Evolutionary conservation across 2,797 vertebrate genomes (phyloP).

Genomic region (Phalloptychus januarius): DNA sequence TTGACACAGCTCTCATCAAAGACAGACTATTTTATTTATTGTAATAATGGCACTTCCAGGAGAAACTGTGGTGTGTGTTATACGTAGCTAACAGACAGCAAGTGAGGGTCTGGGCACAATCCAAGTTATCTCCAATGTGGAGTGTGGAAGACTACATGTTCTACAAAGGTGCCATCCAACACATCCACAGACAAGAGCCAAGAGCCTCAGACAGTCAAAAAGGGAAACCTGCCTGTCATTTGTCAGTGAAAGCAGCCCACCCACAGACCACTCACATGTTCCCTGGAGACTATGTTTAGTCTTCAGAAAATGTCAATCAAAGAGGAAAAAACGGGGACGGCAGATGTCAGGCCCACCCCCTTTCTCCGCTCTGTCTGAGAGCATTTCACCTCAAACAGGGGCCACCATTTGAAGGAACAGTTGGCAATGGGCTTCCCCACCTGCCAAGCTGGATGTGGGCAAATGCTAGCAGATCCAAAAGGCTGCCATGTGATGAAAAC

Average conservation of each 20-base stretch:
- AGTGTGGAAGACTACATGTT: conserved; percentile 42
- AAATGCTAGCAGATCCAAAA: conserved; percentile 43
- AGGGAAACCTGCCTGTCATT: conserved; percentile 35
- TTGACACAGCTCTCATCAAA: conserved; percentile 20
- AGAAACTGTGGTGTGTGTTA: conserved; percentile 42
- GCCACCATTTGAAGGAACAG: conserved; percentile 68
- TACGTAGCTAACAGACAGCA: conserved; percentile 47
- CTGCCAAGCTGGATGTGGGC: conserved; percentile 30
- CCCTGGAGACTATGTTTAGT: conserved; percentile 66
- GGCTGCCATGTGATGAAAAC: conserved; percentile 47
- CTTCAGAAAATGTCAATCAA: conserved; percentile 69
- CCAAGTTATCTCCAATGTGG: conserved; percentile 39
- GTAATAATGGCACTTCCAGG: conserved; percentile 46
- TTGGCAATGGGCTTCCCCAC: conserved; percentile 47
- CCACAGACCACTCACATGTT: conserved; percentile 27
- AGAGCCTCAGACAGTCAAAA: conserved; percentile 20
- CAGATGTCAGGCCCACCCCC: conserved; percentile 17
- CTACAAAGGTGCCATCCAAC: conserved; percentile 13
- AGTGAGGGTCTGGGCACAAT: conserved; percentile 50
- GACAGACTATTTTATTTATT: conserved; percentile 38
- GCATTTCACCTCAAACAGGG: conserved; percentile 46
- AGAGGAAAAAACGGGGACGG: conserved; percentile 41
- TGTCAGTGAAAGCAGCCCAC: conserved; percentile 49
- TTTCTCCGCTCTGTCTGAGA: conserved; percentile 26
- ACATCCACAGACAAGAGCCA: conserved; percentile 21